Base-by-base conservation (phyloP, 2,797 vertebrate genomes). In the Schizopygopsis malacanthus region DNA sequence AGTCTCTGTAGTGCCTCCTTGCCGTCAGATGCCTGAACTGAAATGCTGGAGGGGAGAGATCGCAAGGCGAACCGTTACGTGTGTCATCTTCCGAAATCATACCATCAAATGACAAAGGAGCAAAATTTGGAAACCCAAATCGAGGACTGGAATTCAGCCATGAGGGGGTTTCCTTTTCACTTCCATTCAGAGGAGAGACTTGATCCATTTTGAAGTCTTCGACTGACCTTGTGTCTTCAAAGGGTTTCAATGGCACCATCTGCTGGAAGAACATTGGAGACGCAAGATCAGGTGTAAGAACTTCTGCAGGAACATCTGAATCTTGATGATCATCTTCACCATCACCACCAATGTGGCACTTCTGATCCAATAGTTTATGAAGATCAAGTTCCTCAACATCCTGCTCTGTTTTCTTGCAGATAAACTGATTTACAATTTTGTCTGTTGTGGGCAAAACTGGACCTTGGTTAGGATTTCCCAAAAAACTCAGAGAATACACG, bases 1-100 rank as follows among this genome's bases (percentile, higher is more conserved):
- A 92, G 72, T 92, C 90, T 84, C 91, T 87, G 28, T 92, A 91
- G 79, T 45, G 88, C 85, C 90, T 89, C 81, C 84, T 90, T 45
- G 80, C 76, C 88, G 25, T 73, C 39, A 50, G 80, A n/a, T 39
- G 59, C 10, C 41, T 83, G 59, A 90, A 89, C 28, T 87, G 83
- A 80, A 90, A 85, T 43, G 63, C 8, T 3, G 87, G 76, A 59
- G 88, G 81, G 6, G 90, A 89, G 20, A 86, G 69, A 39, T 87
- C 85, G 15, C 79, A 76, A 22, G 85, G 63, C 18, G 52, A 56
- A 8, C 18, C 41, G 16, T 88, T 86, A 56, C 9, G 25, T 39
- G 50, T 70, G 33, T 41, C 20, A 71, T 84, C 61, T 67, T 84
- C 65, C 52, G 84, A 87, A 33, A 87, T 41, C 5, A 81, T 33